Evolutionary conservation across 2,797 vertebrate species (phyloP).

Genomic region (Lophotriccus pileatus): DNA sequence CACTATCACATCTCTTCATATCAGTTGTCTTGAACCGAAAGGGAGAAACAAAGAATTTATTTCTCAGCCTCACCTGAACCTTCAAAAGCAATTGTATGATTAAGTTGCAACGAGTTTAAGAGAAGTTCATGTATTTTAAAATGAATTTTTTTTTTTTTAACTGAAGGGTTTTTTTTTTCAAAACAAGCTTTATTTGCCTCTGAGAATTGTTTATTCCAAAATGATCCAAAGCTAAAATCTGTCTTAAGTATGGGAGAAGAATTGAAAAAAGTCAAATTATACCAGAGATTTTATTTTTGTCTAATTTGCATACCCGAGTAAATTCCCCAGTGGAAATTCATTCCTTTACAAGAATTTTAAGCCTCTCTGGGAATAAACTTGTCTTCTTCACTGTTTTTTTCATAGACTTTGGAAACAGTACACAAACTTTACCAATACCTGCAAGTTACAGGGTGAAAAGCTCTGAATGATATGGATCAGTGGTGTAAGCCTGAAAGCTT

Average conservation of each 20-base stretch:
- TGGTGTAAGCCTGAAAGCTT: not conserved
- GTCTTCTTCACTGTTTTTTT: not conserved
- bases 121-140: not conserved
- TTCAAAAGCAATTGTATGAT: conserved; percentile 22
- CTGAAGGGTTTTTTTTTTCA: not conserved
- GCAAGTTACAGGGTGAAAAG: not conserved
- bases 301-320: not conserved
- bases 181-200: not conserved
- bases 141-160: not conserved
- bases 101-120: conserved; percentile 3
- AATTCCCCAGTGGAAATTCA: not conserved
- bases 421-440: not conserved
- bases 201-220: not conserved
- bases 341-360: not conserved
- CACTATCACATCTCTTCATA: conserved; percentile 16
- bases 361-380: not conserved
- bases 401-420: not conserved
- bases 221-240: not conserved
- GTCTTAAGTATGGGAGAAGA: not conserved
- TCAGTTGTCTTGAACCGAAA: conserved; percentile 9
- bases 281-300: not conserved
- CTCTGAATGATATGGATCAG: not conserved
- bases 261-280: not conserved
- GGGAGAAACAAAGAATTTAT: conserved; percentile 23
- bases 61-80: conserved; percentile 28